Conservation (phyloP, 2,797 vertebrate genomes). For the Microctenopoma stevenorrisi region DNA sequence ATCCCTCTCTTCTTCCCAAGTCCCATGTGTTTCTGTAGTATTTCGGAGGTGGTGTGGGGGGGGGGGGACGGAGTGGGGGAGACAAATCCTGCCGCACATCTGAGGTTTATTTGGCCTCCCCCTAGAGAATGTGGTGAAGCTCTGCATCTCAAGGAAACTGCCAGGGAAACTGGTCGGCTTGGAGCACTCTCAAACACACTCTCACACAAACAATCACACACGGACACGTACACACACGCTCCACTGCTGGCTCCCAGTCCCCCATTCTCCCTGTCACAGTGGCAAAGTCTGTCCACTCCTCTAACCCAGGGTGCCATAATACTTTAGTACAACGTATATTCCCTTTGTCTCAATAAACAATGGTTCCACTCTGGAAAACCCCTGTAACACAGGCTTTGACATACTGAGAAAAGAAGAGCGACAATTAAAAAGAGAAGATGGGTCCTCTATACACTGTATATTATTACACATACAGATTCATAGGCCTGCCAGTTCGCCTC, state of each 20-base stretch:
- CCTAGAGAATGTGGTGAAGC: constrained; percentile 68
- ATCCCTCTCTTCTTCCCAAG: constrained; percentile 46
- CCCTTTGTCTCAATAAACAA: constrained; percentile 30
- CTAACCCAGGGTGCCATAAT: constrained; percentile 21
- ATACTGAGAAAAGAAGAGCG: background rate
- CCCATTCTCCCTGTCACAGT: constrained; percentile 54
- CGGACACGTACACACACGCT: constrained; percentile 16
- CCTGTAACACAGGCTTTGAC: constrained; percentile 11
- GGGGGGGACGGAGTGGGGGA: constrained; percentile 15
- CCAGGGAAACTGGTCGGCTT: constrained; percentile 72
- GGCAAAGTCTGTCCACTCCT: constrained; percentile 60
- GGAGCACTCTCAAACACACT: constrained; percentile 70
- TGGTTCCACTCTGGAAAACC: constrained; percentile 33
- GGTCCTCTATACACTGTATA: constrained; percentile 9
- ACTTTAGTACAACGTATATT: constrained; percentile 7
- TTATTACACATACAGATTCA: constrained; percentile 3
- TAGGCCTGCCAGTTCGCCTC: background rate
- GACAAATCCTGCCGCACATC: constrained; percentile 73
- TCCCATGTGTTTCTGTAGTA: constrained; percentile 66
- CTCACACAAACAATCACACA: constrained; percentile 41
- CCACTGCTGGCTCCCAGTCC: constrained; percentile 50
- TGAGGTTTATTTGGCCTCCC: constrained; percentile 80
- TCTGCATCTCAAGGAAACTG: constrained; percentile 78
- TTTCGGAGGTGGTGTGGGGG: constrained; percentile 38
- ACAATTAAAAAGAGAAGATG: background rate